A percentile compares a stretch with the other conserved stretches of the same genome.
Conservation (phyloP, 1,140 invertebrate species). For the Drosophila navojoa region DNA sequence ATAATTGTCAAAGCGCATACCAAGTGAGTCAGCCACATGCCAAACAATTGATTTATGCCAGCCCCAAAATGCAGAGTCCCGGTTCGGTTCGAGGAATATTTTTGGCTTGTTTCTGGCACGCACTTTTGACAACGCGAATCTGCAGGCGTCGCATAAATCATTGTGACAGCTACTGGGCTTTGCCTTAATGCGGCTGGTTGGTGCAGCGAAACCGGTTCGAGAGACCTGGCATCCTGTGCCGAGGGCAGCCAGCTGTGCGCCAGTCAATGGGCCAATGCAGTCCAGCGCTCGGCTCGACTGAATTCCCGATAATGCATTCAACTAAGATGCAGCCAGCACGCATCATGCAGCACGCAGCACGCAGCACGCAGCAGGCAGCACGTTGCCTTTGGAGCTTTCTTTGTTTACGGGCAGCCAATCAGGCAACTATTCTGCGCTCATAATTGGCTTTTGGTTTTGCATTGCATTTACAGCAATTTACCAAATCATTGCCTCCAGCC, state of each 20-base stretch:
- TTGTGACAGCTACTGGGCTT: conserved; percentile 63
- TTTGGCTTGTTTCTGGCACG: conserved; percentile 15
- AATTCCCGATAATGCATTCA: not conserved
- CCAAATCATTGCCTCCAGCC: not conserved
- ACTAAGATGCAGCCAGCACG: too few relatives aligned
- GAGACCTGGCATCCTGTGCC: too few relatives aligned
- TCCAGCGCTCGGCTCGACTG: not conserved
- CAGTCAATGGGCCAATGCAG: conserved; percentile 9
- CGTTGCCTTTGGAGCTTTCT: not conserved
- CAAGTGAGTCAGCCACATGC: conserved; percentile 40
- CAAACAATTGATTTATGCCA: conserved; percentile 44
- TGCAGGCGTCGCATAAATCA: conserved; percentile 64
- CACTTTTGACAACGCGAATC: conserved; percentile 31
- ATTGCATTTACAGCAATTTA: not conserved
- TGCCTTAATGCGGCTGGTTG: not conserved
- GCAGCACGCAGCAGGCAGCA: conserved; percentile 5
- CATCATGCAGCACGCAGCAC: not conserved
- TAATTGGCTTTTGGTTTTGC: not conserved
- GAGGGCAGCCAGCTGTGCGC: conserved; percentile 18
- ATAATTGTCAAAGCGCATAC: conserved; percentile 56
- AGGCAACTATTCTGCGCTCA: too few relatives aligned
- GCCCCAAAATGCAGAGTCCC: not conserved
- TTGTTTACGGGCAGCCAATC: too few relatives aligned
- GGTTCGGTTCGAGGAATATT: not conserved
- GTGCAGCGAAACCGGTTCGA: too few relatives aligned